Base-by-base conservation (phyloP, 2,888 invertebrate species). In the Spilosoma lubricipeda region DNA sequence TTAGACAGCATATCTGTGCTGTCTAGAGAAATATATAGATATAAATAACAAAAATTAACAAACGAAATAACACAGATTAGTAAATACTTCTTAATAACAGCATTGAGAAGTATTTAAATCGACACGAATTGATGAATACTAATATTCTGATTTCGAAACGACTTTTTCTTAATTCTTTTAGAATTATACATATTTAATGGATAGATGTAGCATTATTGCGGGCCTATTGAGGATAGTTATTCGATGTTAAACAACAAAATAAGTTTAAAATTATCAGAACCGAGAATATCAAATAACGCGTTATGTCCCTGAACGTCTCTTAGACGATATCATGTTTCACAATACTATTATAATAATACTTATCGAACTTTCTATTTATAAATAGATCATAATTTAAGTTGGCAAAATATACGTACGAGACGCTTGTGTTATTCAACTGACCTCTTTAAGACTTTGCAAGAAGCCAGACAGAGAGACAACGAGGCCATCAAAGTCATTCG, bases 321-420 rank as follows among this genome's bases (percentile, higher is more conserved):
- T 56, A n/a, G 56, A n/a, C 13, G 13, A 59, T 3, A 13, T 13
- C n/a, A 13, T 7, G 30, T 30, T 5, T 5, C 30, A 63, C 63
- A 63, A 27, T 27, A 63, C 27, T 63, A 30, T 27, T 27, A 63
- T 63, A 27, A 45, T 39, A 73, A 63, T 52, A 71, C 70, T 72
- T 72, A 68, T 80, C 72, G 71, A 80, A 77, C 72, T 81, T 79
- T 67, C 65, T 71, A 81, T 73, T 81, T 75, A 69, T 71, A 69
- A 73, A 73, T 73, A 67, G 30, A 27, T 27, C 27, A 59, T 59
- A 56, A 56, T 70, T 39, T 20, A 27, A 15, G 30, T 33, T 39
- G 36, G 56, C 56, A 59, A n/a, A 59, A 27, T 59, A 59, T 11
- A 27, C 11, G 56, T 59, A 59, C n/a, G 56, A 8, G 2, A 56